phyloP scores from a whole-genome alignment of 35 echinoderm and acorn worm genomes.

The Ptychodera flava region DNA sequence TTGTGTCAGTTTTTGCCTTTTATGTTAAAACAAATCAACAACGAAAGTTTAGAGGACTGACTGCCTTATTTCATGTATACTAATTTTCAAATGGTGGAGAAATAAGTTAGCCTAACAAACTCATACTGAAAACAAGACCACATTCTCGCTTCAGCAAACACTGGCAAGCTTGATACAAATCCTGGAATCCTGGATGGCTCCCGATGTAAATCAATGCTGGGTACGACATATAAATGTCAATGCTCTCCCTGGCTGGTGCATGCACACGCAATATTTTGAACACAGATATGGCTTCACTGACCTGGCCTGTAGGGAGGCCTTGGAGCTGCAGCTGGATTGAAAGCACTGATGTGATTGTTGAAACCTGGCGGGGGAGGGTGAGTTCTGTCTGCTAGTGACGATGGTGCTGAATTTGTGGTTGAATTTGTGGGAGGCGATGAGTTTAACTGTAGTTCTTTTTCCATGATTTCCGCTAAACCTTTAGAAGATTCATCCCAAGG shows the following conservation, averaged over 20 bases:
- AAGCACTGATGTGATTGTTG: not conserved
- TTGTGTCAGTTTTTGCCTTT: too few species aligned
- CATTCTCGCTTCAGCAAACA: conserved; percentile 9
- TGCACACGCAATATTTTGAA: too few species aligned
- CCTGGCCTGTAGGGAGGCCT: not conserved
- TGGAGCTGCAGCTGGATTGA: not conserved
- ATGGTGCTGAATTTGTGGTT: not conserved
- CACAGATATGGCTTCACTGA: conserved; percentile 18
- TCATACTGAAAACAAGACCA: not conserved
- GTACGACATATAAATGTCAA: conserved; percentile 4
- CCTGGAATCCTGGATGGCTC: conserved; percentile 5
- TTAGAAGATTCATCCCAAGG: conserved; percentile 95
- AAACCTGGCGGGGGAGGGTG: not conserved
- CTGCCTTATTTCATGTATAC: too few species aligned
- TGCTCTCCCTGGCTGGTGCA: conserved; percentile 22
- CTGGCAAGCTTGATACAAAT: conserved; percentile 27
- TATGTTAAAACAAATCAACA: too few species aligned
- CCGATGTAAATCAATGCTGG: not conserved
- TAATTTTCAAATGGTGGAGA: too few species aligned
- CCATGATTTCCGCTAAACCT: conserved; percentile 81
- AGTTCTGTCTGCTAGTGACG: not conserved
- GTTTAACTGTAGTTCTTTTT: conserved; percentile 83
- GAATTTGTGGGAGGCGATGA: not conserved
- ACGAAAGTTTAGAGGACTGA: too few species aligned
- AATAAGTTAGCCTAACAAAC: not conserved